phyloP scores from a whole-genome alignment of 2,797 vertebrate genomes.

The Phaenicophaeus curvirostris region DNA sequence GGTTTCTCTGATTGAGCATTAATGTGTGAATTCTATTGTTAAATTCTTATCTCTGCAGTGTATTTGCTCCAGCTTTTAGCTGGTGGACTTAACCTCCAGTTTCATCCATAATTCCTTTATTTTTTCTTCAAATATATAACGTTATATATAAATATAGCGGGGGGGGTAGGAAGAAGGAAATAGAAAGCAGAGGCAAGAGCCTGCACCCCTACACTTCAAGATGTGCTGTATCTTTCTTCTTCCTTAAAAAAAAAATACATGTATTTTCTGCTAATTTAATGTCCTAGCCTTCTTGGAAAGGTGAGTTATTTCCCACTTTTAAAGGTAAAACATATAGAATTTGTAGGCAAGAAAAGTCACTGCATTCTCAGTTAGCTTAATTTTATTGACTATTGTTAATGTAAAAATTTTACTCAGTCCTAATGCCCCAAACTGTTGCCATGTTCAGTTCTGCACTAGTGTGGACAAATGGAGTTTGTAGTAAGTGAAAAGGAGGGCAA shows the following conservation, averaged over 20 bases:
- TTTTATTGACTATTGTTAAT: neutral
- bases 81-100: neutral
- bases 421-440: neutral
- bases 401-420: neutral
- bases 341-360: neutral
- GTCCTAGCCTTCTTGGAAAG: neutral
- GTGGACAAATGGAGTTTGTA: neutral
- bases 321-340: neutral
- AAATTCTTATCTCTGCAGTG: neutral
- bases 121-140: neutral
- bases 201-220: accelerated
- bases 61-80: neutral
- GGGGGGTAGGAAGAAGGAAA: too few relatives aligned
- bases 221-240: neutral
- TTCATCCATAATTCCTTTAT: neutral
- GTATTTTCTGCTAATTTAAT: neutral
- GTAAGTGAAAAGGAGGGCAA: too few relatives aligned
- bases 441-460: neutral
- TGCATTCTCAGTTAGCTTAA: neutral
- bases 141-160: neutral
- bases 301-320: neutral
- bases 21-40: neutral
- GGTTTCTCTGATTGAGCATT: neutral
- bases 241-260: neutral
- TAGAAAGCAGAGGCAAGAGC: neutral